Conservation (phyloP, 2,888 invertebrate genomes). For the Aplocera efformata region DNA sequence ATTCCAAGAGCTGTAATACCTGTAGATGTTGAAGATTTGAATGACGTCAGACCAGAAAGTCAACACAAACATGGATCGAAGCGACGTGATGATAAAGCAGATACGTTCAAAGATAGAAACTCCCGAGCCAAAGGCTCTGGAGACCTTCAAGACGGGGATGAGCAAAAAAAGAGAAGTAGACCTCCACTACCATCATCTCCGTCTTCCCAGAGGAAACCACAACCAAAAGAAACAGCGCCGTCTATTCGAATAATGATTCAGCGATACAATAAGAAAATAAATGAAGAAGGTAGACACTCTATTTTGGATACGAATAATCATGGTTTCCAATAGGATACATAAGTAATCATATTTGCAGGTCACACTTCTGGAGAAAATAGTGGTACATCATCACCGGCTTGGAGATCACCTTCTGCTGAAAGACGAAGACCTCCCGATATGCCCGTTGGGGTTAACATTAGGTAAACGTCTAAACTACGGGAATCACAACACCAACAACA, state of each 20-base stretch:
- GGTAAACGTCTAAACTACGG: no score
- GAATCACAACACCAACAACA: no score
- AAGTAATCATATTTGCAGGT: slow-evolving; percentile 36
- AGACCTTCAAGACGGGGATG: slow-evolving; percentile 60
- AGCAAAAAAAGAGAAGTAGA: slow-evolving; percentile 54
- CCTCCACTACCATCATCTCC: slow-evolving; percentile 83
- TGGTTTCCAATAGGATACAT: background rate
- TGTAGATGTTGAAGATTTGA: slow-evolving; percentile 59
- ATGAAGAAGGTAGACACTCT: slow-evolving; percentile 69
- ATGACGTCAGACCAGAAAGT: slow-evolving; percentile 52
- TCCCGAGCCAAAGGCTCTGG: slow-evolving; percentile 54
- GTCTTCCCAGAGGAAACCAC: slow-evolving; percentile 75
- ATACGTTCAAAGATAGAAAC: slow-evolving; percentile 40
- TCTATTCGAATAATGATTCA: slow-evolving; percentile 86
- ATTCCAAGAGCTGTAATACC: slow-evolving; percentile 75
- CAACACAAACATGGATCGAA: slow-evolving; percentile 22
- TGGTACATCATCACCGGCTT: slow-evolving; percentile 84
- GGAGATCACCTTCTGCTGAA: slow-evolving; percentile 83
- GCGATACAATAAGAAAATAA: slow-evolving; percentile 83
- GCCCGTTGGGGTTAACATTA: slow-evolving; percentile 74
- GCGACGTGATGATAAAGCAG: slow-evolving; percentile 35
- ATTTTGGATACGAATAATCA: background rate
- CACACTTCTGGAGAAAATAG: slow-evolving; percentile 77
- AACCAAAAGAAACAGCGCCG: slow-evolving; percentile 83
- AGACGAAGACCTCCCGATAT: slow-evolving; percentile 77